Evolutionary conservation across 2,797 vertebrate species (phyloP), one percentile per base, ranked within the genome.

Genomic region (Thalassophryne amazonica): DNA sequence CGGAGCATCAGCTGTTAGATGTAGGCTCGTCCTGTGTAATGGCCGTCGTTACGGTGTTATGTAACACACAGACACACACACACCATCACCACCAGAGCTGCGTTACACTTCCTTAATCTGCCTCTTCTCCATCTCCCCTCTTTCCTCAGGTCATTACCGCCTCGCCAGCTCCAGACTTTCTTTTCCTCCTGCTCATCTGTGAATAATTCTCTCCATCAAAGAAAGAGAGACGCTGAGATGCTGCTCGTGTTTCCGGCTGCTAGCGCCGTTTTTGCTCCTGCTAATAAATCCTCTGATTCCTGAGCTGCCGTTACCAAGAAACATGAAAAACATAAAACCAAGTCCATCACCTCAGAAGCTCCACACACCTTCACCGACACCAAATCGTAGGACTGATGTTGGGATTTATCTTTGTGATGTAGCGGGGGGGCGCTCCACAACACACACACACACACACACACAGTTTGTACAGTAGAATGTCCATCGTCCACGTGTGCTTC

Each of bases 141-240:
- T 72, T 53, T 80, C 76, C 47, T 64, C 74, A 85, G 89, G 85
- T 88, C 84, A 74, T 80, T 53, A 50, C 75, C 74, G 59, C 84
- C 73, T 76, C 74, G 69, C 69, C 74, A 75, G 80, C 71, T 74
- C 78, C 77, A 80, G 72, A 87, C 69, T 59, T 80, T 72, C 64
- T 58, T 70, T 81, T 78, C 59, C 74, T 76, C 76, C 75, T 66
- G 76, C 75, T 88, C 87, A 87, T 88, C 85, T 90, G 88, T 90
- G 88, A 91, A 90, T 87, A 87, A 75, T 85, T 83, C 85, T 88
- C 72, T 83, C 85, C 84, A 87, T 90, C 82, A 67, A 77, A 69
- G 73, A 83, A 80, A 60, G 80, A 83, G 57, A 73, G 72, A 68
- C 9, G 48, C 30, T 43, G 83, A 82, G 77, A 80, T 70, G 53